Base-by-base conservation (phyloP, 2,888 invertebrate species). In the Aleiodes alternator region DNA sequence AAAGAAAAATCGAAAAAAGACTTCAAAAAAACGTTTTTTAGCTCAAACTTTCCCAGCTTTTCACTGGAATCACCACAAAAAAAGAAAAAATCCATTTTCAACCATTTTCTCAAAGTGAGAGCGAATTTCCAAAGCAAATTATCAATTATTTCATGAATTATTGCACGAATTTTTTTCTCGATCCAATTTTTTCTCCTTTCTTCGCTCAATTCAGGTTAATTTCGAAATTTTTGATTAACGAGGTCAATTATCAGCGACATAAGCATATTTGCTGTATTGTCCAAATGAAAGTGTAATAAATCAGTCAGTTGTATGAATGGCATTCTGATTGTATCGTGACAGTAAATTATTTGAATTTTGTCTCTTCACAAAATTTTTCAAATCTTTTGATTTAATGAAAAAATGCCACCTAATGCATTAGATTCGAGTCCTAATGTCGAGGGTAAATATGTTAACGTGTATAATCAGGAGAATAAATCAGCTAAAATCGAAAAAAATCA, bases 301-400 rank as follows among this genome's bases (percentile, higher is more conserved):
- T 64, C 64, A 64, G 43, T 43, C 6, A 8, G 14, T 64, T 5
- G 34, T 64, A 23, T 2, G 23, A 23, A 23, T 23, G 2, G 48
- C 64, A 64, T 48, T 64, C 23, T 34, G 64, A 64, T 64, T 48
- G 34, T 48, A 64, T 34, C 59, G 59, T n/a, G n/a, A 6, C 31
- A 59, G 8, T 34, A 29, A 34, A 38, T 9, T 34, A 29, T 59
- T 59, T 34, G 59, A 69, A 34, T 34, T 34, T 34, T 53, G 69
- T 5, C 70, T 64, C 11, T 29, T n/a, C 5, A 29, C n/a, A n/a
- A n/a, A 48, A 6, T 23, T 48, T 48, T 7, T 51, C n/a, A 9
- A 38, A 64, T 38, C 59, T 31, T 43, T 38, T 7, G 51, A 9
- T 23, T 23, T 14, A 23, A 3, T 38, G 43, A 0, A 2, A 43